A percentile compares a stretch with the other conserved stretches of the same genome.
These are phyloP conservation scores for Callosobruchus maculatus DNA, from an alignment of 2,888 invertebrate species.

Conservation along the genomic window DNA sequence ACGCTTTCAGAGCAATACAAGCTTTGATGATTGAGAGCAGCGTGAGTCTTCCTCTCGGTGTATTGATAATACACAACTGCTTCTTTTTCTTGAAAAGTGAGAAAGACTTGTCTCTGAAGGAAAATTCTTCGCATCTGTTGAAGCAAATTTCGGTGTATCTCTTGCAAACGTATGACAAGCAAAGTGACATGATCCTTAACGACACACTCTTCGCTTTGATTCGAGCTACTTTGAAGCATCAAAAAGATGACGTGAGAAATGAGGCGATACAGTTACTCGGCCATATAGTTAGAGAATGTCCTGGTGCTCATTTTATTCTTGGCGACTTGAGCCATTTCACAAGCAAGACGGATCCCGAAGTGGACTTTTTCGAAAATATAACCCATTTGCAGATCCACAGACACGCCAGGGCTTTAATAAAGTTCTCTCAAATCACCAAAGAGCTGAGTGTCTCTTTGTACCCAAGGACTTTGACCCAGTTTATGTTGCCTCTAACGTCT, in stretches of 20 bases:
- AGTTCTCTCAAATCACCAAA: slow-evolving; percentile 66
- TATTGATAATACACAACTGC: slow-evolving; percentile 77
- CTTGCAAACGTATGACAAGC: slow-evolving; percentile 53
- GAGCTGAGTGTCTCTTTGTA: slow-evolving; percentile 59
- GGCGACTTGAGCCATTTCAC: slow-evolving; percentile 66
- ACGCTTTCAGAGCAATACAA: slow-evolving; percentile 70
- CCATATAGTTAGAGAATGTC: slow-evolving; percentile 69
- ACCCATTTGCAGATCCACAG: slow-evolving; percentile 84
- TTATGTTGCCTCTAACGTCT: slow-evolving; percentile 79
- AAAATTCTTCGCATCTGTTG: slow-evolving; percentile 72
- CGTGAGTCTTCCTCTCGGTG: slow-evolving; percentile 63
- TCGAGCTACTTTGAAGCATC: slow-evolving; percentile 66
- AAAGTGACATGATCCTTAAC: slow-evolving; percentile 67
- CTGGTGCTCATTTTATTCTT: slow-evolving; percentile 66
- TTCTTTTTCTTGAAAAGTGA: slow-evolving; percentile 73
- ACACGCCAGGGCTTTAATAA: slow-evolving; percentile 76
- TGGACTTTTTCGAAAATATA: slow-evolving; percentile 93
- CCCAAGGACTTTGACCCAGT: slow-evolving; percentile 73
- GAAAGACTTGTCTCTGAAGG: slow-evolving; percentile 79
- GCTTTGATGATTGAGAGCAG: slow-evolving; percentile 50
- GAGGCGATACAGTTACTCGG: slow-evolving; percentile 79
- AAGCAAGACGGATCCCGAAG: slow-evolving; percentile 72
- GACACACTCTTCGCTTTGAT: slow-evolving; percentile 72
- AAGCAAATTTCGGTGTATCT: slow-evolving; percentile 66
- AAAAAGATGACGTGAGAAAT: slow-evolving; percentile 68